Conservation (phyloP, 2,888 invertebrate genomes). For the Leptinotarsa peninsularis region DNA sequence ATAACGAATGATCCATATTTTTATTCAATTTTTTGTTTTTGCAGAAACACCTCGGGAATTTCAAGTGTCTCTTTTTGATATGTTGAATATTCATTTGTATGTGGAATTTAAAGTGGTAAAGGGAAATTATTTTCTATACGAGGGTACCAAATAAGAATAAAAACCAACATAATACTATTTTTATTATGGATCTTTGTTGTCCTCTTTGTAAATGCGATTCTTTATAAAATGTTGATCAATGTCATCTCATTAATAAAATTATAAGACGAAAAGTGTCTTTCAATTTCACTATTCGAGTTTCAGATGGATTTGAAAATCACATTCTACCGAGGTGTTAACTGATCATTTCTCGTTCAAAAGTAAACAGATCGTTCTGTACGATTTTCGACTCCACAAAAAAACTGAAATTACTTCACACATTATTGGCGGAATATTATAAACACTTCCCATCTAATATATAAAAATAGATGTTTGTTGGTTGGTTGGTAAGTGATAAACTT, state of each 20-base stretch:
- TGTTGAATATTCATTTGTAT: slow-evolving; percentile 15
- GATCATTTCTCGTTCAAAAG: too few species aligned
- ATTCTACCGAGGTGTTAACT: too few species aligned
- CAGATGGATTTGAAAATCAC: background rate
- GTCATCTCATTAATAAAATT: slow-evolving; percentile 31
- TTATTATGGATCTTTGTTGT: slow-evolving; percentile 59
- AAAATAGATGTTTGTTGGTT: too few species aligned
- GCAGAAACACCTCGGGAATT: background rate
- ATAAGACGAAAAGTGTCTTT: slow-evolving; percentile 20
- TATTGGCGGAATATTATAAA: too few species aligned
- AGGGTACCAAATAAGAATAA: slow-evolving; percentile 56
- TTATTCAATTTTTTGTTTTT: background rate
- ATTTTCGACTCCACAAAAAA: too few species aligned
- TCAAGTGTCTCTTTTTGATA: background rate
- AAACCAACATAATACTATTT: slow-evolving; percentile 56
- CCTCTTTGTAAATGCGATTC: slow-evolving; percentile 59
- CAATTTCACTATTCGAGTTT: background rate
- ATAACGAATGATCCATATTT: too few species aligned
- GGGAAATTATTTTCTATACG: slow-evolving; percentile 48
- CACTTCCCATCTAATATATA: too few species aligned
- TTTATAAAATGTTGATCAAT: slow-evolving; percentile 45
- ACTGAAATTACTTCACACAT: too few species aligned
- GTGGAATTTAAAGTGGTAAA: slow-evolving; percentile 21
- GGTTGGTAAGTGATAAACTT: too few species aligned
- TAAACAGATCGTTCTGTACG: too few species aligned